Evolutionary conservation across 2,888 invertebrate species (phyloP), one percentile per base, ranked within the genome.

Genomic region (Drosophila austrosaltans): DNA sequence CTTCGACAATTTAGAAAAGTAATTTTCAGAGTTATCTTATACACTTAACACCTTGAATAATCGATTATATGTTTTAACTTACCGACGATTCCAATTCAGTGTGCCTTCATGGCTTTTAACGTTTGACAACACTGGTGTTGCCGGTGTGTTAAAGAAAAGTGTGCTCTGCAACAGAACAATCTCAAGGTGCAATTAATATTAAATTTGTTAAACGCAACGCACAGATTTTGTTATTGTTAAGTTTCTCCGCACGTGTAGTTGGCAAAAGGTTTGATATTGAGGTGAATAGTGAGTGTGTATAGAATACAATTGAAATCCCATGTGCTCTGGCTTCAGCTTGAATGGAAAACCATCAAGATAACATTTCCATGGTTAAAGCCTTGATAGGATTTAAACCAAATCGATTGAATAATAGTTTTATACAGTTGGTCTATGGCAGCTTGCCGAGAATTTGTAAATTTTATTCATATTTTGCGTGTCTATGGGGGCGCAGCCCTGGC

Each of bases 131-230:
- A 57, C 57, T 57, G n/a, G 5, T 32, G 36, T 20, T 22, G 57
- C 57, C 57, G 57, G 57, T 57, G 57, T 57, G 36, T 16, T 22
- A 56, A 30, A 54, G 30, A 54, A 56, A 57, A 57, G 57, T 57
- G 57, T 36, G 57, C 39, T 57, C 22, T 36, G 8, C 36, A 20
- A 8, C 3, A 12, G 1, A 56, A 16, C 22, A 57, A 39, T 20
- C 5, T 32, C 6, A 22, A 12, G 57, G 57, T 57, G 57, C 12
- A 6, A 12, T 12, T 39, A 7, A 53, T 39, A 39, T 12, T 20
- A 12, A 57, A 7, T 22, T 22, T 2, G 36, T 10, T 57, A 5
- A 48, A 1, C 22, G 25, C 48, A 25, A 4, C 4, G 1, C 2
- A 12, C 7, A 25, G 3, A 4, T 48, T 1, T 48, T 48, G 48